Evolutionary conservation across 2,113 vertebrate species (phyloP).

Genomic region (Narcine bancroftii): DNA sequence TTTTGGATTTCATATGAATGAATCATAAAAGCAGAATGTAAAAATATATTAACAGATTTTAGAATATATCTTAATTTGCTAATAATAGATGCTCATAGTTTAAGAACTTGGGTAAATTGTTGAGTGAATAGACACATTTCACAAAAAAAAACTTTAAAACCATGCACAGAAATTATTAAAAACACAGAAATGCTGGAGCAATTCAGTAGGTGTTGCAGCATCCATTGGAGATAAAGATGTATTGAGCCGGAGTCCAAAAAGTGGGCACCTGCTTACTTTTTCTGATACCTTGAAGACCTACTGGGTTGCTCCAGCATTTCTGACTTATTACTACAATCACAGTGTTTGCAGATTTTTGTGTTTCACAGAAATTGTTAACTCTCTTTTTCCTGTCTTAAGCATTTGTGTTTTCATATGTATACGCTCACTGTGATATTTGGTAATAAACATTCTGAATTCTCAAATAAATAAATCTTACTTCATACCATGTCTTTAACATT

Average conservation of each 20-base stretch:
- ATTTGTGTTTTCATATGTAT: background rate
- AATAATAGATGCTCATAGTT: background rate
- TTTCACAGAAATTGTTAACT: too few relatives aligned
- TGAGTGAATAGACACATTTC: background rate
- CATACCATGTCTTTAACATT: background rate
- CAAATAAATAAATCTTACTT: background rate
- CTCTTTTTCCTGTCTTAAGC: too few relatives aligned
- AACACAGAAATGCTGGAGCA: too few relatives aligned
- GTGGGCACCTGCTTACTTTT: too few relatives aligned
- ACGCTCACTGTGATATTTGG: background rate
- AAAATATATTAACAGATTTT: background rate
- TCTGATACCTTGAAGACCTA: too few relatives aligned
- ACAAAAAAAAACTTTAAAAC: background rate
- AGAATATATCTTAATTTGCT: background rate
- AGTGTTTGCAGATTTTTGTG: too few relatives aligned
- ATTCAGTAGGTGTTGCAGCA: too few relatives aligned
- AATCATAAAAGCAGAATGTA: background rate
- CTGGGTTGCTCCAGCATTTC: too few relatives aligned
- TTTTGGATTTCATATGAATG: background rate
- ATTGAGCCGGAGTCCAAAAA: too few relatives aligned
- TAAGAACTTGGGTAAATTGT: background rate
- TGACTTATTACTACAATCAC: too few relatives aligned
- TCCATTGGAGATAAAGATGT: too few relatives aligned
- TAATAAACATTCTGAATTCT: background rate
- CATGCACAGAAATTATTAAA: background rate